phyloP scores from a whole-genome alignment of 2,888 invertebrate species.

The Biston betularia region DNA sequence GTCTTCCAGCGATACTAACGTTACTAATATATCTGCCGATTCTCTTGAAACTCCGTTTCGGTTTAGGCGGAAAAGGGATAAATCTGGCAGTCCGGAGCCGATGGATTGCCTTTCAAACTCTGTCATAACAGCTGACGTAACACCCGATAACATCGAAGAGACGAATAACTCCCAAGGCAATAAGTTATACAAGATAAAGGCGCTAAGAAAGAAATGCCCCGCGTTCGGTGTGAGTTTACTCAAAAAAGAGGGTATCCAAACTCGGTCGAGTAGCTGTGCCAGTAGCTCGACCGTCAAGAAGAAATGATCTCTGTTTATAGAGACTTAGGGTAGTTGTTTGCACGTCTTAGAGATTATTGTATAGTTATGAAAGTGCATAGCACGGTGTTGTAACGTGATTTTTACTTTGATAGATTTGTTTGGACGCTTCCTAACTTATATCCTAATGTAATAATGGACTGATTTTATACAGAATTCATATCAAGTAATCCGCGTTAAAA shows the following conservation, averaged over 20 bases:
- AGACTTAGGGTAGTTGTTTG: constrained; percentile 50
- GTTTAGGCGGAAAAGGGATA: constrained; percentile 79
- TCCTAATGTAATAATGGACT: constrained; percentile 57
- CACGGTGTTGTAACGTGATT: constrained; percentile 53
- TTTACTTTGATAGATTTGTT: constrained; percentile 58
- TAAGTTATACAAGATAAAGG: constrained; percentile 81
- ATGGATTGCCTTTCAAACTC: constrained; percentile 79
- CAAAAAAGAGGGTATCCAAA: constrained; percentile 80
- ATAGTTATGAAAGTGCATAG: constrained; percentile 63
- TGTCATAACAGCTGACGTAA: constrained; percentile 76
- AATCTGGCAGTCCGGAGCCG: constrained; percentile 78
- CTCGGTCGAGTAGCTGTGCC: constrained; percentile 78
- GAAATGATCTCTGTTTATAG: constrained; percentile 76
- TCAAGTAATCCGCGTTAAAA: constrained; percentile 58
- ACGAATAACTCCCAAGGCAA: constrained; percentile 81
- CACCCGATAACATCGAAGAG: constrained; percentile 78
- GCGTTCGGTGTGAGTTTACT: constrained; percentile 73
- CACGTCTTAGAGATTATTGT: constrained; percentile 51
- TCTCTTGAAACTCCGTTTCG: constrained; percentile 78
- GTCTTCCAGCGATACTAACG: constrained; percentile 82
- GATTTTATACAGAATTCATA: constrained; percentile 70
- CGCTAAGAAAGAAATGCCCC: constrained; percentile 78
- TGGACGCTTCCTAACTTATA: constrained; percentile 38
- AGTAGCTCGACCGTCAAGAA: constrained; percentile 77
- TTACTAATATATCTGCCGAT: constrained; percentile 80